Evolutionary conservation across 1,140 invertebrate species (phyloP).

Genomic region (Carcinoscorpius rotundicauda): DNA sequence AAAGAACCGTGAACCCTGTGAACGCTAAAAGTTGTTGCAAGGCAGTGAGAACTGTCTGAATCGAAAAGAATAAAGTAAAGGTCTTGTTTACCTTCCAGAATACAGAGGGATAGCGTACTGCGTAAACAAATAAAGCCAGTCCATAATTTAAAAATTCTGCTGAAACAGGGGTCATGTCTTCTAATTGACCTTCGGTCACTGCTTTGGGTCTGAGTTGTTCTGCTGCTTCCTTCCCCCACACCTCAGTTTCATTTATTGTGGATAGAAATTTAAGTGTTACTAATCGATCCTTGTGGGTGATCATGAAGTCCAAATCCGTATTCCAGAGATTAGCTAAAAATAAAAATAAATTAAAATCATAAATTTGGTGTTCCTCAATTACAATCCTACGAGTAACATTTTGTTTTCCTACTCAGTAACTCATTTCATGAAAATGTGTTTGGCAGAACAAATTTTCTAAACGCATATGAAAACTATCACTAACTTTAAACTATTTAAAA

Average conservation of each 20-base stretch:
- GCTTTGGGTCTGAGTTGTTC: not conserved
- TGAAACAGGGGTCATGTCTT: slow-evolving; percentile 40
- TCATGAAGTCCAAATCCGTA: slow-evolving; percentile 65
- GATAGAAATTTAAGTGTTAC: slow-evolving; percentile 53
- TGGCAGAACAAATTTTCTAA: too few species aligned
- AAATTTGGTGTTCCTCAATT: too few species aligned
- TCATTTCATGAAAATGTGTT: too few species aligned
- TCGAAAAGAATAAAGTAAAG: slow-evolving; percentile 60
- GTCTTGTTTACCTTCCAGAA: slow-evolving; percentile 74
- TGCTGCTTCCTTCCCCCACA: slow-evolving; percentile 7
- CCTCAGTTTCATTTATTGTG: slow-evolving; percentile 28
- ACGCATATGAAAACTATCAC: too few species aligned
- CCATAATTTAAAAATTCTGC: slow-evolving; percentile 66
- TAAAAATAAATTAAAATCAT: slow-evolving; percentile 23
- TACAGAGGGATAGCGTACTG: slow-evolving; percentile 64
- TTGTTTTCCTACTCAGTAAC: too few species aligned
- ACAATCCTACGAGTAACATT: too few species aligned
- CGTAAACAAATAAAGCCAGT: slow-evolving; percentile 57
- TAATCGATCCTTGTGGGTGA: slow-evolving; percentile 51
- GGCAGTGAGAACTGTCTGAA: slow-evolving; percentile 58
- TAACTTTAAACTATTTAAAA: too few species aligned
- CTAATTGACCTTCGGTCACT: not conserved
- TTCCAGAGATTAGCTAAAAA: slow-evolving; percentile 61
- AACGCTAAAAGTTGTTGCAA: slow-evolving; percentile 37
- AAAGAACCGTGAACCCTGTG: slow-evolving; percentile 31